A percentile compares a stretch with the other conserved stretches of the same genome.
These are phyloP conservation scores for Xenopus petersii DNA, from an alignment of 2,797 vertebrate genomes.

Conservation along the genomic window DNA sequence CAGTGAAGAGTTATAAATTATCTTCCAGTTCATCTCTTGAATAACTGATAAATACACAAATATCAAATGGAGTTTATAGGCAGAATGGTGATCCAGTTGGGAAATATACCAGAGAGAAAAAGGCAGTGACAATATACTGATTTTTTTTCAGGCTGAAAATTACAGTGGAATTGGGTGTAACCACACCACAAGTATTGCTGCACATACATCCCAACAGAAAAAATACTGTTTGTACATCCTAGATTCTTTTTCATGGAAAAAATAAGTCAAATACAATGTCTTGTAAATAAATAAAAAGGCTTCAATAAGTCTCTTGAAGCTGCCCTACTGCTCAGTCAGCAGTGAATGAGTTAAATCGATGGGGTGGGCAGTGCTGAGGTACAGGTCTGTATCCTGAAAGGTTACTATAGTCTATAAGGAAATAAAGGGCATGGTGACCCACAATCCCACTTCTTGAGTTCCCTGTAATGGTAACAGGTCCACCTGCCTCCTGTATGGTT, in stretches of 20 bases:
- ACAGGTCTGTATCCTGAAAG: slow-evolving; percentile 4
- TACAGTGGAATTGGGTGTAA: slow-evolving; percentile 10
- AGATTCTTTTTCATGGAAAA: slow-evolving; percentile 46
- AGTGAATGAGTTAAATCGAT: neutral
- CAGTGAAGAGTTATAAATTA: neutral
- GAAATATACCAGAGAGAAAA: neutral
- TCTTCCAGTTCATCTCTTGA: neutral
- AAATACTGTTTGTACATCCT: slow-evolving; percentile 37
- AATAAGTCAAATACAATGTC: slow-evolving; percentile 23
- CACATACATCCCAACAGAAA: slow-evolving; percentile 39
- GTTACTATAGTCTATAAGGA: neutral
- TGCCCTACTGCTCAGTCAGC: neutral
- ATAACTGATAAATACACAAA: neutral
- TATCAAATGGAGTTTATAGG: neutral
- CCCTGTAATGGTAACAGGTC: neutral
- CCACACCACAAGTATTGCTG: slow-evolving; percentile 7
- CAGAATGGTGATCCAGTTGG: neutral
- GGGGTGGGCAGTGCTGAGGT: neutral
- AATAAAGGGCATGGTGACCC: too few species aligned
- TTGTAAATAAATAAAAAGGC: slow-evolving; percentile 28
- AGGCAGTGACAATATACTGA: slow-evolving; percentile 27
- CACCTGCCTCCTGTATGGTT: too few species aligned
- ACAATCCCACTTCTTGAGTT: too few species aligned
- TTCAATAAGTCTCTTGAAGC: neutral
- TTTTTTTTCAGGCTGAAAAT: neutral